Conservation (phyloP, 2,113 vertebrate genomes). For the Antechinus stuartii region DNA sequence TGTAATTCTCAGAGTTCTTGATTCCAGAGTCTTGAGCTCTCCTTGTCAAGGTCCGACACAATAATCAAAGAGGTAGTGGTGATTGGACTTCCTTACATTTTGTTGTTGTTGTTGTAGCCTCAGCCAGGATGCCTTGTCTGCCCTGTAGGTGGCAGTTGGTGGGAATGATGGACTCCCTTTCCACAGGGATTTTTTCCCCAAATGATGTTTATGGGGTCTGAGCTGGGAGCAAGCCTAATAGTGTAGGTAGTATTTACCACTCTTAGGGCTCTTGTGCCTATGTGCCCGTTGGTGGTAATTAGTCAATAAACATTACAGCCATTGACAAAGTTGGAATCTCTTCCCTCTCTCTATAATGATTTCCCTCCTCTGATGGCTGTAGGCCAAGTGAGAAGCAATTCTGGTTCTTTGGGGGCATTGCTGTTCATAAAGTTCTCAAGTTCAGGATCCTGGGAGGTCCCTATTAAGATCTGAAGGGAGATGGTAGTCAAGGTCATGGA, state of each 20-base stretch:
- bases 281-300: background rate
- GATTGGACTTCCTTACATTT: background rate
- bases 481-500: background rate
- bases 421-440: background rate
- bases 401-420: background rate
- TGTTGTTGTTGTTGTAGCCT: background rate
- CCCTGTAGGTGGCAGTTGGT: background rate
- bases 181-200: background rate
- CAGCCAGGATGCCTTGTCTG: background rate
- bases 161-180: background rate
- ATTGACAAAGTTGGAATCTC: background rate
- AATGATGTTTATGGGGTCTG: background rate
- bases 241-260: no score
- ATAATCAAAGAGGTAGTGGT: background rate
- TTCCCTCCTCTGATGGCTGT: background rate
- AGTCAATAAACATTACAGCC: background rate
- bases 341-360: background rate
- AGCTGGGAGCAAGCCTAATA: background rate
- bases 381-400: background rate
- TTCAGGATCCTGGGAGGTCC: background rate
- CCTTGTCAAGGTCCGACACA: background rate
- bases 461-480: background rate
- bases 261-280: background rate
- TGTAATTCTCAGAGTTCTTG: background rate
- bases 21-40: background rate